Evolutionary conservation across 2,888 invertebrate species (phyloP).

Genomic region (Alentia gelatinosa): DNA sequence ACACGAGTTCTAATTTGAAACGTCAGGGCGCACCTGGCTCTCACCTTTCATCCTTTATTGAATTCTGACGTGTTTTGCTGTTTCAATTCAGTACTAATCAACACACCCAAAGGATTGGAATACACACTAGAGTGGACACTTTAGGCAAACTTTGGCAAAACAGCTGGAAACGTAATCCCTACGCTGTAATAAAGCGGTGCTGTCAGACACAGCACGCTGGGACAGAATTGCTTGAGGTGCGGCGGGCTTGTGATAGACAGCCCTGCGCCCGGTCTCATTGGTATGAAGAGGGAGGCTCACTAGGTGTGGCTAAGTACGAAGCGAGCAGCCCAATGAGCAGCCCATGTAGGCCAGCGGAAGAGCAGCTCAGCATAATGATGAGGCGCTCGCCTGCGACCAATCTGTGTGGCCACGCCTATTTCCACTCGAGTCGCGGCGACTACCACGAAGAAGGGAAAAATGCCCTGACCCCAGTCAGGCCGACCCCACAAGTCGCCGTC

Average conservation of each 20-base stretch:
- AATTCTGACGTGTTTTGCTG: too few species aligned
- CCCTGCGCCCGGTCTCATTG: not conserved
- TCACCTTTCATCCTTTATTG: too few species aligned
- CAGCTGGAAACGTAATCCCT: not conserved
- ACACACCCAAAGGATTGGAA: too few species aligned
- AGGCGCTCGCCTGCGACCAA: not conserved
- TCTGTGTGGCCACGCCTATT: not conserved
- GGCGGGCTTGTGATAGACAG: not conserved
- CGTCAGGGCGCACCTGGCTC: too few species aligned
- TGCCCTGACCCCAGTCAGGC: too few species aligned
- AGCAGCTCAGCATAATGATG: not conserved
- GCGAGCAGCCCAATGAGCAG: not conserved
- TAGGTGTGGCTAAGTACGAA: not conserved
- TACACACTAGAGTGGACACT: too few species aligned
- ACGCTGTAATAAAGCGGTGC: conserved; percentile 1
- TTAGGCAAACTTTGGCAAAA: too few species aligned
- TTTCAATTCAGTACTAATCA: too few species aligned
- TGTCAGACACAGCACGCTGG: not conserved
- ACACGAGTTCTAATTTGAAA: too few species aligned
- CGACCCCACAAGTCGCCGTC: too few species aligned
- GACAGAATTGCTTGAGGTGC: not conserved
- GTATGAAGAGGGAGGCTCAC: not conserved
- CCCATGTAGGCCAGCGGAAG: not conserved
- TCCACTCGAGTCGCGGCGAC: not conserved
- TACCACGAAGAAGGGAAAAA: too few species aligned